These are phyloP conservation scores for Paramormyrops hopkinsi DNA, from an alignment of 2,797 vertebrate genomes.

Conservation along the genomic window DNA sequence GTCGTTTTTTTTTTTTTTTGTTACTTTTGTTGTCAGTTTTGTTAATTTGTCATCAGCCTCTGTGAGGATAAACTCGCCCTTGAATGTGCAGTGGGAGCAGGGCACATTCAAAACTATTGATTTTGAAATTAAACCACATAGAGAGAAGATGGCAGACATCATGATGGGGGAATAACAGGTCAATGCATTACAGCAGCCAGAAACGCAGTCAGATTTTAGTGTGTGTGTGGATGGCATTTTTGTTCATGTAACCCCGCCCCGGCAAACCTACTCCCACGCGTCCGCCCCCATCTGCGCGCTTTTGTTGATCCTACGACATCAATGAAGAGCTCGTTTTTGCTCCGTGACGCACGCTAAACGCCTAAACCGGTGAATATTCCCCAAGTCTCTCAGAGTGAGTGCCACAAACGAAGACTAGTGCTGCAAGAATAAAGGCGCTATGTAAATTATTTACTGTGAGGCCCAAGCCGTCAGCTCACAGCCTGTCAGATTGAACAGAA, in stretches of 20 bases:
- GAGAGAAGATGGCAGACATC: background rate
- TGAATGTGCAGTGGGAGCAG: background rate
- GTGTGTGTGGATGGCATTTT: background rate
- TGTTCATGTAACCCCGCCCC: background rate
- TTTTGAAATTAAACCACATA: background rate
- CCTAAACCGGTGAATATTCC: background rate
- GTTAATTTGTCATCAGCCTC: background rate
- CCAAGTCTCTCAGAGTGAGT: background rate
- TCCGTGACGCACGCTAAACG: background rate
- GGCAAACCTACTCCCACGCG: background rate
- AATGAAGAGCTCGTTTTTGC: background rate
- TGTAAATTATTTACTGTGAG: background rate
- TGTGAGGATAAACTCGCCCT: background rate
- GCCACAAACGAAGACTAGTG: background rate
- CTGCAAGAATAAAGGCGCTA: background rate
- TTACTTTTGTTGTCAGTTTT: background rate
- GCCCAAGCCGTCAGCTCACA: background rate
- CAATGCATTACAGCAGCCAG: background rate
- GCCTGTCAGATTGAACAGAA: background rate
- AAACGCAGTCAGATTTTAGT: background rate
- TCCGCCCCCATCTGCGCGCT: background rate
- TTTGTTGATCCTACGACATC: background rate
- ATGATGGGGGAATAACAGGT: background rate
- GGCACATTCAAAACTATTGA: background rate
- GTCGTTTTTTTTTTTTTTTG: background rate